These are phyloP conservation scores for Neodiprion lecontei DNA, from an alignment of 1,140 invertebrate species.

Conservation along the genomic window DNA sequence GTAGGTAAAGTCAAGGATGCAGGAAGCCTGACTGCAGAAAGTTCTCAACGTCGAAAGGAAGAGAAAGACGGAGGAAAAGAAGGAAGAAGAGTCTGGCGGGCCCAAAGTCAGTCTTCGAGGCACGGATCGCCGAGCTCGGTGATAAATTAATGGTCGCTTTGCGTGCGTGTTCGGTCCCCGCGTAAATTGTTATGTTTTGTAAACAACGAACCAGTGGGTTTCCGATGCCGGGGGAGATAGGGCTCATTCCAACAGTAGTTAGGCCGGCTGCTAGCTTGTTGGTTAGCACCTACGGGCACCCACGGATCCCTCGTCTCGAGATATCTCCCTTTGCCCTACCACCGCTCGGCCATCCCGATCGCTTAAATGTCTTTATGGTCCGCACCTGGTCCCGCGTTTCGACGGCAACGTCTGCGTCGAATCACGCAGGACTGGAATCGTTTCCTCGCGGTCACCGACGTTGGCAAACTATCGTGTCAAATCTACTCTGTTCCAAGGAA, in stretches of 20 bases:
- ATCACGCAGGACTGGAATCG: too few relatives aligned
- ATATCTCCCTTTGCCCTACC: background rate
- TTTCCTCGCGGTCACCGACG: too few relatives aligned
- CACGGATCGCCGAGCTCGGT: background rate
- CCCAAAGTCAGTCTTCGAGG: too few relatives aligned
- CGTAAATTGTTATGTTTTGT: background rate
- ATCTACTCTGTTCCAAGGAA: too few relatives aligned
- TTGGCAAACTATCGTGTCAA: too few relatives aligned
- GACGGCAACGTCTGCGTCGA: too few relatives aligned
- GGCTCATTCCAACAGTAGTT: constrained; percentile 7
- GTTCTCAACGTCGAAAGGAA: too few relatives aligned
- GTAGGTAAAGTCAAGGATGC: too few relatives aligned
- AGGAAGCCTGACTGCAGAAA: too few relatives aligned
- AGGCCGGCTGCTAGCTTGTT: background rate
- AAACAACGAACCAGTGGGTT: constrained; percentile 7
- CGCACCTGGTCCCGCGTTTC: background rate
- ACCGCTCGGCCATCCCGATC: background rate
- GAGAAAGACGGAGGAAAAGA: too few relatives aligned
- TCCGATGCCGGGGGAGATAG: constrained; percentile 3
- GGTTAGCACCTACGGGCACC: constrained; percentile 3
- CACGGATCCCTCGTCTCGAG: background rate
- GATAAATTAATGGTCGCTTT: constrained; percentile 5
- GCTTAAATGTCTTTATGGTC: background rate
- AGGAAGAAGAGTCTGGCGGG: too few relatives aligned
- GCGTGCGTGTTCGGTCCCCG: background rate